Percentiles rank a stretch among this genome's conserved stretches.
phyloP scores from a whole-genome alignment of 2,888 invertebrate species.

The Dugesia japonica region DNA sequence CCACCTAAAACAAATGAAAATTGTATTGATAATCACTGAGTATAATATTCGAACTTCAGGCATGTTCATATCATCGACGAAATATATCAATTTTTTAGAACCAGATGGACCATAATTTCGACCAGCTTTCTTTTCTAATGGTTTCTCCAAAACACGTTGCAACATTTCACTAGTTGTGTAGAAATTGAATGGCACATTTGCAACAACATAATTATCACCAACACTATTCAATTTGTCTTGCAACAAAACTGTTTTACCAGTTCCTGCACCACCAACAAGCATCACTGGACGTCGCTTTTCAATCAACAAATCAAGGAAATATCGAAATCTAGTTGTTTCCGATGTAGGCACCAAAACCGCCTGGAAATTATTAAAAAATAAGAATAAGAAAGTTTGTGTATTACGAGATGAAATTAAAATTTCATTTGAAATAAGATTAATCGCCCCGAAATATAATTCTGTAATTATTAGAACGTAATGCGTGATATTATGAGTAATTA shows the following conservation, averaged over 20 bases:
- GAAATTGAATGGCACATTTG: constrained; percentile 85
- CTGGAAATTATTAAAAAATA: constrained; percentile 48
- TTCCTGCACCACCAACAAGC: constrained; percentile 79
- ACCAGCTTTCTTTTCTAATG: constrained; percentile 85
- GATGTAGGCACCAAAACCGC: constrained; percentile 77
- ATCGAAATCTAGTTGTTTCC: constrained; percentile 74
- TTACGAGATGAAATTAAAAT: no score
- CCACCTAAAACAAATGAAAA: no score
- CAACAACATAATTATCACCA: constrained; percentile 65
- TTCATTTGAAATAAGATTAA: no score
- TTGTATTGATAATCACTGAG: no score
- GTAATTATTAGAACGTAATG: no score
- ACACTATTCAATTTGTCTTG: constrained; percentile 64
- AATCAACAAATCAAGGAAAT: constrained; percentile 73
- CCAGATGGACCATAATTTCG: constrained; percentile 87
- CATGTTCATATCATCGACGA: constrained; percentile 94
- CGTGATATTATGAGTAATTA: no score
- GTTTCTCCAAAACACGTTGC: constrained; percentile 70
- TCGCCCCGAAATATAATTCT: no score
- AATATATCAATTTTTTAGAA: constrained; percentile 76
- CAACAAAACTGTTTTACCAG: constrained; percentile 82
- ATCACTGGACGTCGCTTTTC: constrained; percentile 74
- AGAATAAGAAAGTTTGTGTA: no score
- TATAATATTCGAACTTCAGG: constrained; percentile 81
- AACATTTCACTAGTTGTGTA: constrained; percentile 64